Conservation (phyloP, 2,888 invertebrate genomes). For the Griposia aprilina region DNA sequence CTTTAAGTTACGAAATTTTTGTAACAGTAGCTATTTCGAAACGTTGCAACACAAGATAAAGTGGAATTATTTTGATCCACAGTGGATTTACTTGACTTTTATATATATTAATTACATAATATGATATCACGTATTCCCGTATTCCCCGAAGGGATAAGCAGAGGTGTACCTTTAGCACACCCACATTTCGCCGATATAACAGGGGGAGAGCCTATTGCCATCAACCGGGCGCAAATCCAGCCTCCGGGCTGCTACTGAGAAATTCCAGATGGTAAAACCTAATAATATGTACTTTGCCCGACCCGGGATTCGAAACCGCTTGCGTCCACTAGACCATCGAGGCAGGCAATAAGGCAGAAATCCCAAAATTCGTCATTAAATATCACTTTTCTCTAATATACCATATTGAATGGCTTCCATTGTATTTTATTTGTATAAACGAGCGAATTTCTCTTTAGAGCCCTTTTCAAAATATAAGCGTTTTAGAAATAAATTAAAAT, state of each 20-base stretch:
- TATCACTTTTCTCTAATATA: background rate
- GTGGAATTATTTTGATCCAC: background rate
- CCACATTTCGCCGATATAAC: too few relatives aligned
- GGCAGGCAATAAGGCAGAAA: too few relatives aligned
- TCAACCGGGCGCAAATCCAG: background rate
- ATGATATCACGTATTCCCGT: too few relatives aligned
- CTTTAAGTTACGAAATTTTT: background rate
- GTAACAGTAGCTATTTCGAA: background rate
- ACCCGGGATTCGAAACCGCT: too few relatives aligned
- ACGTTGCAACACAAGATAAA: background rate
- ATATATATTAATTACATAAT: too few relatives aligned
- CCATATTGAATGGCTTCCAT: background rate
- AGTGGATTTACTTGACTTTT: background rate
- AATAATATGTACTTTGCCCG: background rate
- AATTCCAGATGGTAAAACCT: background rate
- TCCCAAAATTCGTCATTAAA: background rate
- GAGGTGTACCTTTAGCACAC: too few relatives aligned
- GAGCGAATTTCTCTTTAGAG: background rate
- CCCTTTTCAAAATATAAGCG: background rate
- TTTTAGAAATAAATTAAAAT: constrained; percentile 6
- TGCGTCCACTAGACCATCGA: too few relatives aligned
- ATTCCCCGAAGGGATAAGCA: too few relatives aligned
- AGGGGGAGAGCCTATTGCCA: background rate
- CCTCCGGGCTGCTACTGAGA: too few relatives aligned
- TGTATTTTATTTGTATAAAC: background rate